Evolutionary conservation across 2,797 vertebrate genomes (phyloP).

Genomic region (Spea hammondii): DNA sequence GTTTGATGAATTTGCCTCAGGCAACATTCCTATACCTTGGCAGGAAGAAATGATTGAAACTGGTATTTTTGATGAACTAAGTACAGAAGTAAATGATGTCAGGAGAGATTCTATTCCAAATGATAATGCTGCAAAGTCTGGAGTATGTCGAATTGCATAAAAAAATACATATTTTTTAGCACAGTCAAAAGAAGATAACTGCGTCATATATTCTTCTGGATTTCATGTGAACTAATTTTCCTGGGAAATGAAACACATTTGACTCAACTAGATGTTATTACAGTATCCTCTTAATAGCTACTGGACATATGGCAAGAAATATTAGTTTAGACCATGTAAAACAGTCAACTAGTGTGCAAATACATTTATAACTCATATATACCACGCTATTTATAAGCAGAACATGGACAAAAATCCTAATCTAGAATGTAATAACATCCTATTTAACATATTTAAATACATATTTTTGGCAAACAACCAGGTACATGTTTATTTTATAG

Average conservation of each 20-base stretch:
- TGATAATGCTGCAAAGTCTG: constrained; percentile 74
- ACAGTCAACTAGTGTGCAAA: background rate
- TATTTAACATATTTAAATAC: no score
- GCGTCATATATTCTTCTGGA: constrained; percentile 18
- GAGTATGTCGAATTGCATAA: constrained; percentile 78
- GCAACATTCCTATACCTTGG: constrained; percentile 85
- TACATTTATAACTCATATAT: no score
- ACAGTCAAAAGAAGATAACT: constrained; percentile 4
- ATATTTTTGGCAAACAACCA: no score
- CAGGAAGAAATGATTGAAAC: constrained; percentile 90
- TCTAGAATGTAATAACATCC: no score
- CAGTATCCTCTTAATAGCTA: background rate
- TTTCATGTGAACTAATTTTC: constrained; percentile 15
- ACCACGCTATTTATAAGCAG: no score
- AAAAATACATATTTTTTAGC: background rate
- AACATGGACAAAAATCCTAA: no score
- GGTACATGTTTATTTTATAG: no score
- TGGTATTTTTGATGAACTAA: constrained; percentile 81
- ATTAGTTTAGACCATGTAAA: background rate
- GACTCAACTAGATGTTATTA: background rate
- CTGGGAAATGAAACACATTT: constrained; percentile 12
- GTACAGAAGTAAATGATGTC: constrained; percentile 74
- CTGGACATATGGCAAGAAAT: background rate
- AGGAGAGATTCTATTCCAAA: constrained; percentile 71
- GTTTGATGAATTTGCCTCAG: constrained; percentile 81